These are phyloP conservation scores for Meleagris gallopavo DNA, from an alignment of 2,113 vertebrate species.

Conservation along the genomic window DNA sequence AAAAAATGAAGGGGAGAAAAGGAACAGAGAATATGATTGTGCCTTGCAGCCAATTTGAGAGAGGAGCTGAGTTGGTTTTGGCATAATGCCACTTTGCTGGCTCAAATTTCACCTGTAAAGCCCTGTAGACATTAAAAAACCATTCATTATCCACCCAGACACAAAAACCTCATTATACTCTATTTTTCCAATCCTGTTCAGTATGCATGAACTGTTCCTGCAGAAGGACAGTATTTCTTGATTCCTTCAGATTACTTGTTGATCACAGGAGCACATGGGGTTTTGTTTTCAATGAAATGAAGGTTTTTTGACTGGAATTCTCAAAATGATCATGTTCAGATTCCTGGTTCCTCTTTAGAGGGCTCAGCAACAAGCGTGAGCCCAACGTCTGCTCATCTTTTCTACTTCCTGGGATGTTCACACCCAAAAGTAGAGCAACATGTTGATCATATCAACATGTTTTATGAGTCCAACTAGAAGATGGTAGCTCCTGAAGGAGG, in stretches of 20 bases:
- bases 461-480: neutral
- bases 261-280: neutral
- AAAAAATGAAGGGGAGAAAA: constrained; percentile 61
- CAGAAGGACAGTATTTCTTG: constrained; percentile 36
- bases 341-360: neutral
- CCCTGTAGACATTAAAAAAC: constrained; percentile 63
- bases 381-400: neutral
- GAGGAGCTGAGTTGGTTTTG: neutral
- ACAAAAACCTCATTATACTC: constrained; percentile 62
- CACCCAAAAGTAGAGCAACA: neutral
- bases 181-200: constrained; percentile 53
- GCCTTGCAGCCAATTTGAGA: constrained; percentile 48
- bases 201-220: constrained; percentile 20
- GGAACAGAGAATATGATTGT: constrained; percentile 60
- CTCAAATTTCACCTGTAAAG: constrained; percentile 66
- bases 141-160: constrained; percentile 60
- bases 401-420: neutral
- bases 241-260: neutral
- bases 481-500: accelerated
- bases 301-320: neutral
- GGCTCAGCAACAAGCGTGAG: neutral
- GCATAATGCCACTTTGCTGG: constrained; percentile 25
- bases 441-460: neutral
- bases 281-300: neutral
- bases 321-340: neutral